Base-by-base conservation (phyloP, 2,113 vertebrate genomes). In the Platanista minor region DNA sequence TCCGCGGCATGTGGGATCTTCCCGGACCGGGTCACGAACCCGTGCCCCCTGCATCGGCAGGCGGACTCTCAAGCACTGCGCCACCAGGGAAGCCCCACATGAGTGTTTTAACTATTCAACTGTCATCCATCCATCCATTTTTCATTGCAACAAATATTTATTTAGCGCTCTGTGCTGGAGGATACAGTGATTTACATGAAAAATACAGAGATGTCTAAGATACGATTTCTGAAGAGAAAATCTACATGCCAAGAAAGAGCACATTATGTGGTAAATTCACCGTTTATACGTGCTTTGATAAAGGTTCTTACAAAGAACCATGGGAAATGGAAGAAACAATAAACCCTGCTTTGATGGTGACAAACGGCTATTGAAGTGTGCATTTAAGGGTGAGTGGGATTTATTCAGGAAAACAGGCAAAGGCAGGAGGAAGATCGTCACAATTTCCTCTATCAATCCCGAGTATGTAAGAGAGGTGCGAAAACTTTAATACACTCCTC, bases 61-160 rank as follows among this genome's bases (percentile, higher is more conserved):
- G n/a, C n/a, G n/a, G n/a, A n/a, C n/a, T n/a, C n/a, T n/a, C n/a
- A n/a, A n/a, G n/a, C n/a, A n/a, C n/a, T n/a, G n/a, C n/a, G n/a
- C n/a, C n/a, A n/a, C n/a, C n/a, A n/a, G n/a, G n/a, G n/a, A n/a
- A n/a, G n/a, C n/a, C n/a, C n/a, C n/a, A 43, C 15, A 86, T 33
- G 18, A n/a, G 21, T 52, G 69, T 80, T 78, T 93, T 96, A 78
- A 86, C 5, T 57, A 66, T 84, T 52, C n/a, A 77, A 59, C 20
- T 21, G 46, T 80, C n/a, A 64, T 93, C 25, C 25, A 62, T 39
- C 15, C 57, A 81, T 57, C 59, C 11, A 74, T 59, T 46, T 46
- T 74, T 85, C 54, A 46, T 23, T 66, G 10, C 25, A 84, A 59
- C 31, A 82, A 71, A 21, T 85, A 87, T 69, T 92, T 88, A 78